Evolutionary conservation across 2,113 vertebrate genomes (phyloP), one percentile per base, ranked within the genome.

Genomic region (Tursiops truncatus): DNA sequence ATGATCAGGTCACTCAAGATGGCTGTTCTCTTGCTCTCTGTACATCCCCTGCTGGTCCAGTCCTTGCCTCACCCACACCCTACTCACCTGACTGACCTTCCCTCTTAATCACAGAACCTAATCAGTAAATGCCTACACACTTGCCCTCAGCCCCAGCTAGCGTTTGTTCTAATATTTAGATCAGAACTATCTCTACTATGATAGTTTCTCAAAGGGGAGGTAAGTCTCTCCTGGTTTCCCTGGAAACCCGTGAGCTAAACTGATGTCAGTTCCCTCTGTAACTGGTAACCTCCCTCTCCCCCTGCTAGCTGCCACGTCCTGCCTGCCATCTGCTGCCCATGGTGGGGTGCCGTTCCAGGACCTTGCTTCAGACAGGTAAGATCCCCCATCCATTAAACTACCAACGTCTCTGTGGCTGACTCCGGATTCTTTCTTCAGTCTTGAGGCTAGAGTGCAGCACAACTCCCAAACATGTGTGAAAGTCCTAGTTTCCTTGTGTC

Each of bases 321-420:
- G 44, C 44, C 44, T 33, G 9, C 44, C 8, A 9, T 33, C 28
- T 33, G 47, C 74, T 44, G 10, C 10, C 1, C 28, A 3, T 0
- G 0, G 31, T 21, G 10, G 17, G 74, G 31, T 5, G 0, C 33
- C 0, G 0, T 18, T 53, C 47, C 9, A 53, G 47, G 28, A 53
- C 74, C 44, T 77, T 77, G 47, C 74, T 53, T 77, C 74, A 7
- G 31, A 53, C 31, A 28, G 50, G 18, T 77, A 77, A 77, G 47
- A 53, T 53, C 9, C 47, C 28, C 5, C 28, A 21, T 47, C 5
- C 74, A 33, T 77, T 77, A 77, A 50, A 21, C 28, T 12, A 17
- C 20, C 10, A 8, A 77, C 12, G 74, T 12, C 44, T 77, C 47
- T 77, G 74, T 6, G 47, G 74, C 28, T 77, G 74, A 77, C 17